Base-by-base conservation (phyloP, 1,140 invertebrate genomes). In the Rhopalosiphum maidis region DNA sequence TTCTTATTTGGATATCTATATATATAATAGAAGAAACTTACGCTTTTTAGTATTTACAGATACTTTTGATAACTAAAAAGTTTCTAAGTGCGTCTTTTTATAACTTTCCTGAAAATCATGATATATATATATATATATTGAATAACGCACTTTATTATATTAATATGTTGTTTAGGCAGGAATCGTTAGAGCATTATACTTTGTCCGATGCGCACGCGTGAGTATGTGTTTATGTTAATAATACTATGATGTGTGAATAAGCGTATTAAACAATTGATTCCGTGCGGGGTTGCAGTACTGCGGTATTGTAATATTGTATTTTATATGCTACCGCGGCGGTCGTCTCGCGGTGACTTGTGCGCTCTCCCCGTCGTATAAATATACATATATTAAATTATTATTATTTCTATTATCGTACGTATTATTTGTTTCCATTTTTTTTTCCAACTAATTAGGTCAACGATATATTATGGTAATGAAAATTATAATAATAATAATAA, bases 401-500 rank as follows among this genome's bases (percentile, higher is more conserved):
- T n/a, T 77, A 35, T 77, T 77, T n/a, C n/a, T 77, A n/a, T 18
- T 18, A 77, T 18, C n/a, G 60, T 77, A 15, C 6, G 30, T 77
- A 48, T 54, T 55, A 35, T 89, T 88, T 90, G 18, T 54, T 90
- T 43, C 30, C 37, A 15, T 68, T 90, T 90, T 60, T 60, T 88
- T 41, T 41, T 30, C 25, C 54, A 54, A 25, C 37, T 90, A 90
- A 90, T 90, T 68, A 68, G 89, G 89, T 90, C 89, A 68, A 90
- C 60, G 60, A 18, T 77, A 77, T 77, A 77, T 77, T 60, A 60
- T 35, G 89, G 89, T 90, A 68, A 60, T 87, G 18, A 85, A n/a
- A 88, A 88, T 60, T 25, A 90, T 60, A 41, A 90, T 60, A 60
- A 90, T 68, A 68, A 87, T 89, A 60, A 90, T 68, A 90, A 90